Evolutionary conservation across 2,797 vertebrate species (phyloP).

Genomic region (Mormyrops boulengeri): DNA sequence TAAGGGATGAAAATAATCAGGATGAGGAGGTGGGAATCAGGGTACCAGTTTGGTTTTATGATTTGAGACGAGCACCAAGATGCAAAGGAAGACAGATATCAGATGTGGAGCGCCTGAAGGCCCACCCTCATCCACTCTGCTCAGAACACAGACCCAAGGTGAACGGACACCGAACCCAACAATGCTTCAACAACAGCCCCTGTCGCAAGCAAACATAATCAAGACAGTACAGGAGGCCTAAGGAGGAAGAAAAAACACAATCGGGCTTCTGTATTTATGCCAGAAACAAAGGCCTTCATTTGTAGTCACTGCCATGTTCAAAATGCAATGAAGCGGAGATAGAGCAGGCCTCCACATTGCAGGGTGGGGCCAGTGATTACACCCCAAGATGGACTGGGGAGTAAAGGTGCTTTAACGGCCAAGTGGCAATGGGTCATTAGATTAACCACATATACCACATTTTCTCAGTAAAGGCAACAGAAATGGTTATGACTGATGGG

Average conservation of each 20-base stretch:
- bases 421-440: background rate
- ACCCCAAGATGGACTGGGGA: background rate
- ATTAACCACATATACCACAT: background rate
- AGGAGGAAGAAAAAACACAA: background rate
- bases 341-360: background rate
- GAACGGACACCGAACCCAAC: background rate
- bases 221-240: background rate
- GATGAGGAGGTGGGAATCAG: background rate
- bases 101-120: background rate
- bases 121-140: background rate
- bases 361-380: background rate
- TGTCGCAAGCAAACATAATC: background rate
- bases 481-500: background rate
- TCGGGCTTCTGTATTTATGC: background rate
- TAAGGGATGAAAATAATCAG: background rate
- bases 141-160: background rate
- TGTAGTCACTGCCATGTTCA: background rate
- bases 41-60: background rate
- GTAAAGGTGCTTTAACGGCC: background rate
- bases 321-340: background rate
- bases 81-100: background rate
- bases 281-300: slow-evolving; percentile 2
- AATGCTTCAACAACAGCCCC: background rate
- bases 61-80: background rate
- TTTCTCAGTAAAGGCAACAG: background rate